These are phyloP conservation scores for Eira barbara DNA, from an alignment of 2,113 vertebrate genomes.

Conservation along the genomic window DNA sequence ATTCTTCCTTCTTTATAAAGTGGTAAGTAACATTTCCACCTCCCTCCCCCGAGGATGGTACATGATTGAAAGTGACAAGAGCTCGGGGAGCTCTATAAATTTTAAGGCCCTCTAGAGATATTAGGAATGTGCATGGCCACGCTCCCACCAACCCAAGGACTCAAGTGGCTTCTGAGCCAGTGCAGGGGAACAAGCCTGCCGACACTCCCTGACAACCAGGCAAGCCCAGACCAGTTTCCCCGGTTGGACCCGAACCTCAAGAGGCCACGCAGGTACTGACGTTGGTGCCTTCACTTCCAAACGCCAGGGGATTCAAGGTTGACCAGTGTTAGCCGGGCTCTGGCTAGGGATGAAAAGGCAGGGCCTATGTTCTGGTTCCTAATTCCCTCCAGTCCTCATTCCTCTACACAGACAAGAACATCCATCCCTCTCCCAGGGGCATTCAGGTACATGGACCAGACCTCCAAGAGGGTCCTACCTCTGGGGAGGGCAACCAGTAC, in stretches of 20 bases:
- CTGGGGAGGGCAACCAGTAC: neutral
- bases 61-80: neutral
- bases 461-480: neutral
- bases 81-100: neutral
- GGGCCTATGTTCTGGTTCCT: neutral
- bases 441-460: neutral
- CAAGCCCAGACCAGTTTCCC: conserved; percentile 19
- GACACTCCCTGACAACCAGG: neutral
- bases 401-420: neutral
- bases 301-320: neutral
- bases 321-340: neutral
- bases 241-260: neutral
- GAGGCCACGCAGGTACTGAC: neutral
- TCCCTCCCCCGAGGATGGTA: neutral
- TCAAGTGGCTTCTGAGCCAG: neutral
- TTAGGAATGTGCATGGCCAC: rapidly evolving
- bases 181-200: neutral
- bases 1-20: neutral
- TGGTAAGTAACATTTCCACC: neutral
- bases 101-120: rapidly evolving
- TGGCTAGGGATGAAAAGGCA: neutral
- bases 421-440: neutral
- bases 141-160: neutral
- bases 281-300: neutral
- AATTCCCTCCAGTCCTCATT: neutral